Evolutionary conservation across 2,797 vertebrate genomes (phyloP).

Genomic region (Chanos chanos): DNA sequence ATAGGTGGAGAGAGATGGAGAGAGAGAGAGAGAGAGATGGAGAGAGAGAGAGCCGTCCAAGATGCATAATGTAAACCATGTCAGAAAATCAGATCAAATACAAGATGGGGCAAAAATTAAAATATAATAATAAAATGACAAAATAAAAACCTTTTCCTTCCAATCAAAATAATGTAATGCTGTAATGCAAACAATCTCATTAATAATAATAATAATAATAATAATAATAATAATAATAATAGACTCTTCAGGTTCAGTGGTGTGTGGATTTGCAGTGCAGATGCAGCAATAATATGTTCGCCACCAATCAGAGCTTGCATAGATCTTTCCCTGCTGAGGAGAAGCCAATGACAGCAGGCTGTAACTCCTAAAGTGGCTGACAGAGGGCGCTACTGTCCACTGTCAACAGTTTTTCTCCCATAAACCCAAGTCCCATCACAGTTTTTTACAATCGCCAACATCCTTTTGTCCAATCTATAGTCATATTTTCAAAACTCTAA

Average conservation of each 20-base stretch:
- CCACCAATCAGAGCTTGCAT: slow-evolving; percentile 45
- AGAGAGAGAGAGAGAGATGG: too few relatives aligned
- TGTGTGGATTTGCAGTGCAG: slow-evolving; percentile 59
- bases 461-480: too few relatives aligned
- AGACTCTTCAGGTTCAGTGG: too few relatives aligned
- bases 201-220: slow-evolving; percentile 10
- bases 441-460: too few relatives aligned
- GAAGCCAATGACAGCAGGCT: slow-evolving; percentile 67
- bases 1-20: too few relatives aligned
- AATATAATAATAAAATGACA: slow-evolving; percentile 2
- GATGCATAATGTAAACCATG: slow-evolving; percentile 39
- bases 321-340: slow-evolving; percentile 57
- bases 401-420: slow-evolving; percentile 64
- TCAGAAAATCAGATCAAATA: slow-evolving; percentile 45
- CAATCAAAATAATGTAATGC: too few relatives aligned
- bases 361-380: slow-evolving; percentile 60
- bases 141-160: neutral
- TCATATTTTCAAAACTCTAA: too few relatives aligned
- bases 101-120: slow-evolving; percentile 48
- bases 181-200: slow-evolving; percentile 26
- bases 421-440: slow-evolving; percentile 44
- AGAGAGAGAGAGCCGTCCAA: slow-evolving; percentile 55
- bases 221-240: too few relatives aligned
- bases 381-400: slow-evolving; percentile 54
- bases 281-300: slow-evolving; percentile 48